Evolutionary conservation across 2,113 vertebrate species (phyloP).

Genomic region (Bambusicola thoracicus): DNA sequence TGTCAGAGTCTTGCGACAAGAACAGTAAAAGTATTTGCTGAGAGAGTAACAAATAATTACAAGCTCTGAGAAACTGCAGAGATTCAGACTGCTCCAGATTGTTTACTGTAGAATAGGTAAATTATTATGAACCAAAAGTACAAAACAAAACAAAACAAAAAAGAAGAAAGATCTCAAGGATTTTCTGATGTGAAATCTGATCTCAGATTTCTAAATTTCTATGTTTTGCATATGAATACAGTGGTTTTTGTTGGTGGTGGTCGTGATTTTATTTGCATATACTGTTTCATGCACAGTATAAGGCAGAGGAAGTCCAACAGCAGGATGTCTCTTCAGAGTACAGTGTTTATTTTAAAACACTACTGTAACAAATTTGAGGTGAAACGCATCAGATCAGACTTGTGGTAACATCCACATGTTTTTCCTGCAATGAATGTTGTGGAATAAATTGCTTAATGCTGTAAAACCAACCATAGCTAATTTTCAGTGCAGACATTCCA

Average conservation of each 20-base stretch:
- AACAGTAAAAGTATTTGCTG: neutral
- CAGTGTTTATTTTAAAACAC: neutral
- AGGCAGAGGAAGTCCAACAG: neutral
- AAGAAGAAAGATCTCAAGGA: neutral
- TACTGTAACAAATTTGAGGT: neutral
- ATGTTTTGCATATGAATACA: neutral
- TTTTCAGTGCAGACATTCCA: neutral
- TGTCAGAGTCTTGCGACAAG: neutral
- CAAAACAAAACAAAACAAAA: no score
- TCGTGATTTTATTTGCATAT: neutral
- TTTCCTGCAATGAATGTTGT: neutral
- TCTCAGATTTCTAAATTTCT: neutral
- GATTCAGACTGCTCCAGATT: neutral
- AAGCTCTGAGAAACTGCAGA: neutral
- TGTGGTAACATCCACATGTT: neutral
- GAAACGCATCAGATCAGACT: neutral
- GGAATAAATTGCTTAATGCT: neutral
- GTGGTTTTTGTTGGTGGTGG: neutral
- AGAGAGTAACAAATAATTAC: neutral
- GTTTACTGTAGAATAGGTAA: neutral
- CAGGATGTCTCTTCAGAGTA: neutral
- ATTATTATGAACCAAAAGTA: neutral
- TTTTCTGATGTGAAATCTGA: neutral
- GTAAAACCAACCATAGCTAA: neutral
- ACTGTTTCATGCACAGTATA: fast-evolving